phyloP scores from a whole-genome alignment of 2,888 invertebrate species.

The Perizoma flavofasciatum region DNA sequence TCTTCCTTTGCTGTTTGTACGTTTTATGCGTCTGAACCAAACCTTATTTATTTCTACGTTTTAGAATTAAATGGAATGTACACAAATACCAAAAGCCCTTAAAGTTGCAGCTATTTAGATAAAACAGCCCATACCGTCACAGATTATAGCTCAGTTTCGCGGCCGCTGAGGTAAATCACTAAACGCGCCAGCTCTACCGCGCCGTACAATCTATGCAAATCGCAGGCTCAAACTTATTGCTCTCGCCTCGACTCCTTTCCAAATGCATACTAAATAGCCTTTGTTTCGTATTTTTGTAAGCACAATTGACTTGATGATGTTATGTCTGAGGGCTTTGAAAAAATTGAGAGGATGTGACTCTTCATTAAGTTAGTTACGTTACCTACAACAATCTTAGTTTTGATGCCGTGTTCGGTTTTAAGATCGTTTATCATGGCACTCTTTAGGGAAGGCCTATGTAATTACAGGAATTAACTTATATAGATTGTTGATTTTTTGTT shows the following conservation, averaged over 20 bases:
- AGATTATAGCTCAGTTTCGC: slow-evolving; percentile 42
- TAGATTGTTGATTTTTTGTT: too few species aligned
- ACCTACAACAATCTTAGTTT: background rate
- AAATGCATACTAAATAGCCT: slow-evolving; percentile 82
- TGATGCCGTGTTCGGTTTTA: too few species aligned
- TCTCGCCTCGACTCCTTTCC: slow-evolving; percentile 82
- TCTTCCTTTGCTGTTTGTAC: too few species aligned
- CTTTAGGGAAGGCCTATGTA: too few species aligned
- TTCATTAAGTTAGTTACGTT: background rate
- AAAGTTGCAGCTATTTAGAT: slow-evolving; percentile 17
- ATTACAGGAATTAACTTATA: too few species aligned
- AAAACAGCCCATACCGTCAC: slow-evolving; percentile 6
- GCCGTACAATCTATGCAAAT: slow-evolving; percentile 81
- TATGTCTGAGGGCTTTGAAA: slow-evolving; percentile 40
- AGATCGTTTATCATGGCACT: too few species aligned
- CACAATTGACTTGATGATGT: slow-evolving; percentile 53
- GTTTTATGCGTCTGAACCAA: too few species aligned
- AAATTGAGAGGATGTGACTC: background rate
- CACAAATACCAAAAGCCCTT: too few species aligned
- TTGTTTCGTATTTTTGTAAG: slow-evolving; percentile 71
- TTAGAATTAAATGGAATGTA: too few species aligned
- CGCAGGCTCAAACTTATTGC: slow-evolving; percentile 79
- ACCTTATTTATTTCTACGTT: too few species aligned
- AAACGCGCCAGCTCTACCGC: slow-evolving; percentile 53
- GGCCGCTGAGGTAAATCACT: slow-evolving; percentile 67